Conservation (phyloP, 2,888 invertebrate species). For the Digitonthophagus gazella region DNA sequence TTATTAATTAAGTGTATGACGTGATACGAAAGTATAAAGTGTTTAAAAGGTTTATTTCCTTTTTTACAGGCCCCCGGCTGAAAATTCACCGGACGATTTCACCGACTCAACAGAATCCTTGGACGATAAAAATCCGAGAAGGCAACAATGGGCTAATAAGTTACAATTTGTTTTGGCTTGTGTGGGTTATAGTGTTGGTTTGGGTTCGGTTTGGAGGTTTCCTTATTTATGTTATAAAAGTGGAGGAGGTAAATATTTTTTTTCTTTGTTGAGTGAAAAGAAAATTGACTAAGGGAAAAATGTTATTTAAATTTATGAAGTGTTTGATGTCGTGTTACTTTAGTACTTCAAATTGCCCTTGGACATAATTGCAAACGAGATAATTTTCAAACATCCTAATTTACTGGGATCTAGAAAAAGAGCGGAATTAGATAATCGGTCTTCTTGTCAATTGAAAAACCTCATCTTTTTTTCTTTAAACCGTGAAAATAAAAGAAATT, state of each 20-base stretch:
- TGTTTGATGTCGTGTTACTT: background rate
- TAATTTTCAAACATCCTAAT: background rate
- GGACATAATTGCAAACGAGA: background rate
- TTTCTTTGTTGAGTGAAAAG: background rate
- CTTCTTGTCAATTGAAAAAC: background rate
- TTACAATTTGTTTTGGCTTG: conserved; percentile 86
- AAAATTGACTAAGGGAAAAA: too few species aligned
- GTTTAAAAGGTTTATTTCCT: background rate
- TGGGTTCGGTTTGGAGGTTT: conserved; percentile 90
- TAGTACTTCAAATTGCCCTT: background rate
- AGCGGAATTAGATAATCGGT: background rate
- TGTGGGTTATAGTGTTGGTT: conserved; percentile 84
- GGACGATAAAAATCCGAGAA: conserved; percentile 59
- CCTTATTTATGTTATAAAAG: conserved; percentile 90
- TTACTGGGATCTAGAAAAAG: background rate
- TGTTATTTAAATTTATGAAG: background rate
- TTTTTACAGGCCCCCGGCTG: conserved; percentile 66
- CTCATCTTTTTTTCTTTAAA: background rate
- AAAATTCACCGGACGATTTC: conserved; percentile 68
- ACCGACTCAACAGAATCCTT: conserved; percentile 27
- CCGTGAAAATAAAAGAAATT: background rate
- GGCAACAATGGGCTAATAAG: conserved; percentile 86
- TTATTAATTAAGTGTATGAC: too few species aligned
- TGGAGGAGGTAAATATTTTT: conserved; percentile 69
- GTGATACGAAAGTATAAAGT: too few species aligned